Evolutionary conservation across 2,113 vertebrate genomes (phyloP).

Genomic region (Ia io): DNA sequence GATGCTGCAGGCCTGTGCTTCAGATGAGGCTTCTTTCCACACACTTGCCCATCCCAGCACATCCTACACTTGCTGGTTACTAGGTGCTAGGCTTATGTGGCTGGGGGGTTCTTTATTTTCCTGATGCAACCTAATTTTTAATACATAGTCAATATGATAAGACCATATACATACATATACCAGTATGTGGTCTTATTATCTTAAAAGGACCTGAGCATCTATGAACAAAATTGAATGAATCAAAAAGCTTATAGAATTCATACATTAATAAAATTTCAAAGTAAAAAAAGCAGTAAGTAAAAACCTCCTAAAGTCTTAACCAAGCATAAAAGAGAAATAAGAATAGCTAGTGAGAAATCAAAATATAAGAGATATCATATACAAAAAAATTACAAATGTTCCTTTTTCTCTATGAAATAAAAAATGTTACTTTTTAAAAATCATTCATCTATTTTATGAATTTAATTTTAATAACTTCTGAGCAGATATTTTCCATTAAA

Average conservation of each 20-base stretch:
- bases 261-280: not conserved
- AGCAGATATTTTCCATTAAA: not conserved
- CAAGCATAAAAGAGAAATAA: not conserved
- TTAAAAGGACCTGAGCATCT: not conserved
- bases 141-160: not conserved
- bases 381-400: not conserved
- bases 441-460: not conserved
- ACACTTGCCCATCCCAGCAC: too few species aligned
- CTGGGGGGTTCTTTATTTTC: not conserved
- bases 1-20: not conserved
- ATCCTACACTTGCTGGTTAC: not conserved
- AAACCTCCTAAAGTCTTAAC: not conserved
- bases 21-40: not conserved
- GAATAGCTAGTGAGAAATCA: not conserved
- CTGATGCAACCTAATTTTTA: not conserved
- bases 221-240: not conserved
- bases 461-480: not conserved
- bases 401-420: not conserved
- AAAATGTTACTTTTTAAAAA: not conserved
- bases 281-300: not conserved
- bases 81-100: not conserved
- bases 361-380: not conserved
- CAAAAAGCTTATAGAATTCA: not conserved
- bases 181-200: too few species aligned
- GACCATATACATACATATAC: too few species aligned